These are phyloP conservation scores for Sebastes nivosus DNA, from an alignment of 2,797 vertebrate species.

Conservation along the genomic window DNA sequence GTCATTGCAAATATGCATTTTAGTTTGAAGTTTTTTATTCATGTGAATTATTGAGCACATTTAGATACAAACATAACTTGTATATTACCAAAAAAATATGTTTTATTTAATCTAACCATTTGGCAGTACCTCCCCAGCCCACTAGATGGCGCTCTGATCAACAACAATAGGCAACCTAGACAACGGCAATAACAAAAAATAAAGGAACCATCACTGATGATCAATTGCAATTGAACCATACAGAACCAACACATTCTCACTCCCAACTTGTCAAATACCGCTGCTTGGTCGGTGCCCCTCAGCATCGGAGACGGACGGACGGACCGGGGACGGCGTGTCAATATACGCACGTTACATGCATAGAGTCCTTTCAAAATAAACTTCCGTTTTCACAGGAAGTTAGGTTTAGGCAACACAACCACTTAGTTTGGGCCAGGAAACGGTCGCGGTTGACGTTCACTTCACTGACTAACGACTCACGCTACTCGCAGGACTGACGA, in stretches of 20 bases:
- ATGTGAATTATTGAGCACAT: background rate
- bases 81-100: background rate
- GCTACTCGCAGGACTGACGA: fast-evolving
- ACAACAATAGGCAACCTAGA: background rate
- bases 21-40: background rate
- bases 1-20: background rate
- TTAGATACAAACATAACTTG: background rate
- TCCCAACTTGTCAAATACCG: too few species aligned
- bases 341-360: fast-evolving
- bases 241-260: too few species aligned
- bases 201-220: too few species aligned
- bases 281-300: too few species aligned
- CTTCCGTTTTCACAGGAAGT: too few species aligned
- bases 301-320: background rate
- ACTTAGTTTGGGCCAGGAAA: too few species aligned
- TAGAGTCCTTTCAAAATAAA: background rate
- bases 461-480: too few species aligned
- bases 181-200: background rate
- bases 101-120: background rate
- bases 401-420: too few species aligned
- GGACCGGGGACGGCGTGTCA: background rate
- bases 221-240: too few species aligned
- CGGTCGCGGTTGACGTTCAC: too few species aligned
- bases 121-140: background rate
- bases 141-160: background rate